Evolutionary conservation across 23 tunicate genomes (phyloP).

Genomic region (Halocynthia roretzi): DNA sequence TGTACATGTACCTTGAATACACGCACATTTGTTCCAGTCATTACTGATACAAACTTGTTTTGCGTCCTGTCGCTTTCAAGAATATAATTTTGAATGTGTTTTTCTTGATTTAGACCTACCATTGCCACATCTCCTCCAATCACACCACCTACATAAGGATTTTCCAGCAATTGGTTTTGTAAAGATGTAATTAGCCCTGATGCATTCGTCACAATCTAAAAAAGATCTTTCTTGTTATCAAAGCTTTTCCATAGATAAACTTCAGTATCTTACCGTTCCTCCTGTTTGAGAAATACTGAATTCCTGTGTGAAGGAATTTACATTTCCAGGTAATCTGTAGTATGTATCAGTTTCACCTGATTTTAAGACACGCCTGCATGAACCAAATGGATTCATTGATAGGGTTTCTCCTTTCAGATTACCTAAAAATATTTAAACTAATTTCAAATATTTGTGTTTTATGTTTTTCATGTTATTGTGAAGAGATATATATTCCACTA

Average conservation of each 20-base stretch:
- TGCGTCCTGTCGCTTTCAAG: too few relatives aligned
- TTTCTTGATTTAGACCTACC: too few relatives aligned
- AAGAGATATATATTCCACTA: not conserved
- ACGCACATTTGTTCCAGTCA: too few relatives aligned
- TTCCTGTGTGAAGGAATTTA: constrained; percentile 65
- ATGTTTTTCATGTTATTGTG: not conserved
- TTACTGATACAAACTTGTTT: too few relatives aligned
- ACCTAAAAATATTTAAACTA: constrained; percentile 26
- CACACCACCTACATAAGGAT: too few relatives aligned
- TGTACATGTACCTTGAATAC: too few relatives aligned
- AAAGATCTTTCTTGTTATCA: not conserved
- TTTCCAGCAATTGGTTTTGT: too few relatives aligned
- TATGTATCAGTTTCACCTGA: constrained; percentile 46
- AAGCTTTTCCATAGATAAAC: not conserved
- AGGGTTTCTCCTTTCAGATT: constrained; percentile 33
- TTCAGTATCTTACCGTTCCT: constrained; percentile 26
- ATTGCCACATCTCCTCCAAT: too few relatives aligned
- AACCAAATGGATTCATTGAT: constrained; percentile 73
- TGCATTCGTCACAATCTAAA: too few relatives aligned
- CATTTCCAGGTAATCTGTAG: constrained; percentile 70
- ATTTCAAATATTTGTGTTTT: constrained; percentile 3
- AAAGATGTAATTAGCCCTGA: too few relatives aligned
- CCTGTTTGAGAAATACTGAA: constrained; percentile 22
- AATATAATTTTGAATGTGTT: too few relatives aligned
- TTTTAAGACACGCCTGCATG: constrained; percentile 59